phyloP scores from a whole-genome alignment of 2,113 vertebrate species.

The Equus quagga region DNA sequence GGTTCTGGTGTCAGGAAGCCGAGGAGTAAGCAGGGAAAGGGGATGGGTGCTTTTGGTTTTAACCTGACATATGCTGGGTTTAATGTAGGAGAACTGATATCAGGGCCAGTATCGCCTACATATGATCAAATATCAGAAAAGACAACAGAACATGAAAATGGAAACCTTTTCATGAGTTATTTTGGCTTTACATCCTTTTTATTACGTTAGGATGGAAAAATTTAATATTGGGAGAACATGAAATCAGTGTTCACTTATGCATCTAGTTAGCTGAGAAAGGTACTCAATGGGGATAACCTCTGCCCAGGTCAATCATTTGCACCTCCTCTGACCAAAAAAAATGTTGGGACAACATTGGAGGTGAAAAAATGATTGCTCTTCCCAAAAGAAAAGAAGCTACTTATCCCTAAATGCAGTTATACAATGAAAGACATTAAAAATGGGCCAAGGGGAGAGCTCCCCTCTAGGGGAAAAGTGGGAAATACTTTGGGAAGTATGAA shows the following conservation, averaged over 20 bases:
- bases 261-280: not conserved
- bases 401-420: not conserved
- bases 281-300: not conserved
- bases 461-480: not conserved
- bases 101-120: not conserved
- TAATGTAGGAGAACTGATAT: no score
- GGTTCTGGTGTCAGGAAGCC: no score
- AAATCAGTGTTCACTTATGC: not conserved
- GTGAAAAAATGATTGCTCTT: slow-evolving; percentile 1
- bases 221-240: not conserved
- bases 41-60: no score
- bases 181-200: not conserved
- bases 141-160: not conserved
- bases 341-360: not conserved
- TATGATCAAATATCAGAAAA: not conserved
- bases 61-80: no score
- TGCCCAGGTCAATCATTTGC: not conserved
- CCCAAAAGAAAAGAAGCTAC: not conserved
- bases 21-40: no score
- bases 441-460: not conserved
- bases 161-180: not conserved
- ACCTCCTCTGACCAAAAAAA: not conserved
- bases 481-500: not conserved
- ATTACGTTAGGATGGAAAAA: not conserved
- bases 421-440: not conserved